Evolutionary conservation across 1,140 invertebrate genomes (phyloP), one percentile per base, ranked within the genome.

Genomic region (Penaeus indicus): DNA sequence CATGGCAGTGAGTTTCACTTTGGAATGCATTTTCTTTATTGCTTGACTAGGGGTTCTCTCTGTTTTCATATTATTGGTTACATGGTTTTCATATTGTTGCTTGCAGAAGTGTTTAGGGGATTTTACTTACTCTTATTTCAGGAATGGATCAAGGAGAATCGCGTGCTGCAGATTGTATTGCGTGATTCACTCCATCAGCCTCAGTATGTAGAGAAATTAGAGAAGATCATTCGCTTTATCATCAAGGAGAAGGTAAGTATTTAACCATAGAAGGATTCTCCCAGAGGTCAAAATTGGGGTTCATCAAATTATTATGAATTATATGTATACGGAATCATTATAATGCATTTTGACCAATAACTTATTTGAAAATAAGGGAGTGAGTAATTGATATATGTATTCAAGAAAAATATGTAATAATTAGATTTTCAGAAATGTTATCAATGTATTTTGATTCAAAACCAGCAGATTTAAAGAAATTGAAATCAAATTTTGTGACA

Each of bases 121-220:
- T 67, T 90, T 83, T 90, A 90, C 92, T 89, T 84, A 82, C 92
- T 84, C 89, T 84, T 90, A 22, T 63, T 92, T 67, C 91, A 97
- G 97, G 96, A 96, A 94, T 99, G 98, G 98, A 97, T 99, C 77
- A 97, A 98, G 92, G 97, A 99, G 92, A 99, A 99, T 92, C 96
- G 97, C 92, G 98, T 99, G 18, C 94, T 99, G 77, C 97, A 98
- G 93, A 99, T 99, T 91, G 98, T 99, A 22, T 94, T 99, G 84
- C 94, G 97, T 47, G 98, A 99, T 93, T 99, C 97, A 19, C 94
- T 99, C 69, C 98, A 99, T 94, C 98, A 99, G 92, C 98, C 98
- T 3, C 97, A 98, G 92, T 99, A 99, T 93, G 98, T 99, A 42
- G 98, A 99, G 92, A 98, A 99, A 92, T 93, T 99, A 91, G 98